These are phyloP conservation scores for Trichacis sp. DNA, from an alignment of 2,888 invertebrate species.

Conservation along the genomic window DNA sequence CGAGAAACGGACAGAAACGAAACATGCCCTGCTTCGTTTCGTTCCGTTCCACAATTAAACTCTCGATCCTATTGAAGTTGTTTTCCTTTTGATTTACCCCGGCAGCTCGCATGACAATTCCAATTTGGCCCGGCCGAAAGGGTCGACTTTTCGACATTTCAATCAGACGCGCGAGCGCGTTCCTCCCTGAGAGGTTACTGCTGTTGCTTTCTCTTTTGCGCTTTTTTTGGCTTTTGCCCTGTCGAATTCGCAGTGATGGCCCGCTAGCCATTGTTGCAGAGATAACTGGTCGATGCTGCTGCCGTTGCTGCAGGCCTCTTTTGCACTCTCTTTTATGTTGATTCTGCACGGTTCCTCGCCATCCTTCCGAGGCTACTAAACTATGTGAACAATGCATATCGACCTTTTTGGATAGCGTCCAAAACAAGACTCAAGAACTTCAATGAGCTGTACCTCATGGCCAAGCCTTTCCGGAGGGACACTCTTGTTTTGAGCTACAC, in stretches of 20 bases:
- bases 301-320: conserved; percentile 58
- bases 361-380: too few species aligned
- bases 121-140: conserved; percentile 58
- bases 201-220: conserved; percentile 39
- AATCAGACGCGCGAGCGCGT: conserved; percentile 61
- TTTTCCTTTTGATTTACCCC: conserved; percentile 63
- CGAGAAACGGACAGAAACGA: too few species aligned
- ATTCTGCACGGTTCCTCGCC: conserved; percentile 29
- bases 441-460: too few species aligned
- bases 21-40: too few species aligned
- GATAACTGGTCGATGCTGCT: conserved; percentile 65
- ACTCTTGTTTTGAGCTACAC: too few species aligned
- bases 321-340: conserved; percentile 32
- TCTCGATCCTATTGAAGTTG: conserved; percentile 65
- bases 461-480: too few species aligned
- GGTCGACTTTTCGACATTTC: conserved; percentile 66
- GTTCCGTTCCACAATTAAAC: conserved; percentile 57
- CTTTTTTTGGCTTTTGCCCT: conserved; percentile 38
- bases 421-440: conserved; percentile 55
- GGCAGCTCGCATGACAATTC: conserved; percentile 65
- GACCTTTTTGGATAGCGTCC: conserved; percentile 54
- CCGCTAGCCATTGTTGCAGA: conserved; percentile 64
- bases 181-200: conserved; percentile 23
- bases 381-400: too few species aligned
- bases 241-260: conserved; percentile 65